phyloP scores from a whole-genome alignment of 2,113 vertebrate species.

The Stictonetta naevosa region DNA sequence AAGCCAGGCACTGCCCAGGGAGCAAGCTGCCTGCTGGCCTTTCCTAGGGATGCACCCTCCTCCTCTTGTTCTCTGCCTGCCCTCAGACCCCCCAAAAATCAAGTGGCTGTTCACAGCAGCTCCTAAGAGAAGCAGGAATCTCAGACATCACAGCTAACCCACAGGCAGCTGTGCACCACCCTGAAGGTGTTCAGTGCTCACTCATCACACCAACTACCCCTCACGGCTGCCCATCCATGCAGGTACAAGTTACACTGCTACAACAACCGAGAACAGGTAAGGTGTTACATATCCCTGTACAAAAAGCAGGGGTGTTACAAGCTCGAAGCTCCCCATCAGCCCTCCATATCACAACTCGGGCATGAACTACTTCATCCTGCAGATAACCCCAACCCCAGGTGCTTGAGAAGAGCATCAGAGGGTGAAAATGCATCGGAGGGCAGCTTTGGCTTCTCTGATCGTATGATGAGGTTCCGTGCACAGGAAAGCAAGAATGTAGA shows the following conservation, averaged over 20 bases:
- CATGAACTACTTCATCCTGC: not conserved
- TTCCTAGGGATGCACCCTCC: no score
- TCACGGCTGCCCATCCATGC: not conserved
- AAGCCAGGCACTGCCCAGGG: not conserved
- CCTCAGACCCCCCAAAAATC: not conserved
- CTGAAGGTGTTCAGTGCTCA: not conserved
- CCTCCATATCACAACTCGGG: not conserved
- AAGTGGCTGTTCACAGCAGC: not conserved
- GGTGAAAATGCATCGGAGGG: not conserved
- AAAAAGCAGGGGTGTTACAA: not conserved
- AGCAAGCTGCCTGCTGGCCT: not conserved
- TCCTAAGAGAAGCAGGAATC: not conserved
- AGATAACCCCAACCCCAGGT: fast-evolving
- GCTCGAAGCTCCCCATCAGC: not conserved
- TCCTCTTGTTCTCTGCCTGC: not conserved
- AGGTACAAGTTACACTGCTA: not conserved
- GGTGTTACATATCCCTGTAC: no score
- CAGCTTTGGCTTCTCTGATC: not conserved
- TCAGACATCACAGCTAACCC: not conserved
- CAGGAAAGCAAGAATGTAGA: not conserved
- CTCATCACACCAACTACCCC: not conserved
- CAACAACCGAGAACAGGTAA: not conserved
- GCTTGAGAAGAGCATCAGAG: not conserved
- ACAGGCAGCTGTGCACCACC: not conserved
- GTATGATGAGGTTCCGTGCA: fast-evolving